Conservation (phyloP, 2,113 vertebrate genomes). For the Tor tambroides region DNA sequence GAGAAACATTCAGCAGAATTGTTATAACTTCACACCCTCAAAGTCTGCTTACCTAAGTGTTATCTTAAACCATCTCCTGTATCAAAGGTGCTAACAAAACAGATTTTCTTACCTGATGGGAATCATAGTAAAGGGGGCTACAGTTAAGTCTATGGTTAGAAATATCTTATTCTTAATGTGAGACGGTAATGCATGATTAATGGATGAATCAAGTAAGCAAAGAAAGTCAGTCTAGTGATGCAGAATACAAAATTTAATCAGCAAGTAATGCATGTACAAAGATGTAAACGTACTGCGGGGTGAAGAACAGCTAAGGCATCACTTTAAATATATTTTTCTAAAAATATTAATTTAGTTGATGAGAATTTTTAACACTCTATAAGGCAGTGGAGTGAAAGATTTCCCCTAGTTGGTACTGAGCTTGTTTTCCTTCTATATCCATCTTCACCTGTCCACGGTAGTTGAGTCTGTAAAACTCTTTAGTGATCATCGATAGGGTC, state of each 20-base stretch:
- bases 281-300: not conserved
- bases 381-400: constrained; percentile 67
- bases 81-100: not conserved
- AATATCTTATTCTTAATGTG: not conserved
- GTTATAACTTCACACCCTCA: not conserved
- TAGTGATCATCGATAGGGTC: constrained; percentile 82
- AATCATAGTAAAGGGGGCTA: not conserved
- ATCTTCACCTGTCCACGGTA: constrained; percentile 68
- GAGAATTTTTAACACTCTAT: constrained; percentile 56
- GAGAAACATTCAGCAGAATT: constrained; percentile 8
- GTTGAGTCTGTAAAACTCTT: constrained; percentile 80
- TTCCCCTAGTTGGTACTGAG: constrained; percentile 71
- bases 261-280: not conserved
- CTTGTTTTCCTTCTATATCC: constrained; percentile 38
- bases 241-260: not conserved
- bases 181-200: not conserved
- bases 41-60: not conserved
- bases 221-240: not conserved
- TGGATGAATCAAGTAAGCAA: not conserved
- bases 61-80: not conserved
- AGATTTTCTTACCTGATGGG: not conserved
- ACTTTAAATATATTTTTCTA: not conserved
- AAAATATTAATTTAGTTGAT: not conserved
- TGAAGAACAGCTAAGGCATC: not conserved
- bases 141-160: not conserved